A percentile compares a stretch with the other conserved stretches of the same genome.
phyloP scores from a whole-genome alignment of 1,140 invertebrate species.

The Cyrtorhinus lividipennis region DNA sequence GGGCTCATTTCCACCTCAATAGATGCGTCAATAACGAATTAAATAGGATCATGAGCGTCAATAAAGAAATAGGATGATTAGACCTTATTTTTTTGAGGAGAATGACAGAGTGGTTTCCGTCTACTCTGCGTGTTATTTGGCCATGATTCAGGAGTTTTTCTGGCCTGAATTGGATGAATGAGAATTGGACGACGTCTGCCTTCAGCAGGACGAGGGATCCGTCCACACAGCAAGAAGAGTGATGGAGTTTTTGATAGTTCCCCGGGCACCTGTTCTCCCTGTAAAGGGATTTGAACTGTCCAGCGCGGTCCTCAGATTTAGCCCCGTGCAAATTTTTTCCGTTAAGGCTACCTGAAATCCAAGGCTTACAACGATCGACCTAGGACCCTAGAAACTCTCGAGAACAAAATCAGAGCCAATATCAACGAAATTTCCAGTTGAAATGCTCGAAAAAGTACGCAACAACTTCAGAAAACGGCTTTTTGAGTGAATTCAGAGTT shows the following conservation, averaged over 20 bases:
- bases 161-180: neutral
- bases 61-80: no score
- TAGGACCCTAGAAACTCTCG: neutral
- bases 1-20: no score
- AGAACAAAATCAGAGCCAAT: neutral
- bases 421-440: neutral
- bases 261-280: no score
- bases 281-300: no score
- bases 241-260: neutral
- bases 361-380: neutral
- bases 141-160: neutral
- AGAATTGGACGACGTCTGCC: neutral
- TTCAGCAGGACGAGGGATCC: neutral
- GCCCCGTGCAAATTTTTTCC: no score
- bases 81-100: no score
- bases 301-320: no score
- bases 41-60: no score
- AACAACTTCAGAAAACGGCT: neutral
- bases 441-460: neutral
- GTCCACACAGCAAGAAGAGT: neutral
- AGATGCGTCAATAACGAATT: no score
- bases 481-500: neutral
- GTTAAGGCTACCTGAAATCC: neutral
- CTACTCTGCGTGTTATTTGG: no score
- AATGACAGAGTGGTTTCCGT: no score